phyloP scores from a whole-genome alignment of 92 coral and sea anemone genomes.

The Palythoa grandis region DNA sequence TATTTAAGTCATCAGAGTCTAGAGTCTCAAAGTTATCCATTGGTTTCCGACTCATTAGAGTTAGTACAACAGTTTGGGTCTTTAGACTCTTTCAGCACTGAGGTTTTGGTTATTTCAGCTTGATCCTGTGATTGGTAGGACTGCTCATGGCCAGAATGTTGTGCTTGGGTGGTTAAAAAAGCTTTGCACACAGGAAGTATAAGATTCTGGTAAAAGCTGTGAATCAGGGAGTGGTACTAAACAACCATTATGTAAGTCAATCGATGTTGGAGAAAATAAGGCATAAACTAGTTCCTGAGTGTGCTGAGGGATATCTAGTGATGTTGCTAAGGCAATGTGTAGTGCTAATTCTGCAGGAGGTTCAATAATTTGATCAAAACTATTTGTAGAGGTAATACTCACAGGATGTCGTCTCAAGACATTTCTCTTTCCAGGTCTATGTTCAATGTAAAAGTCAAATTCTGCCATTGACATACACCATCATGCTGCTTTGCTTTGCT shows the following conservation, averaged over 20 bases:
- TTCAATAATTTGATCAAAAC: slow-evolving; percentile 3
- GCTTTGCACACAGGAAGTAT: too few relatives aligned
- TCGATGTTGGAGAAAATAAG: too few relatives aligned
- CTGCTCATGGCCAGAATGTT: too few relatives aligned
- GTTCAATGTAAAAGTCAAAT: slow-evolving; percentile 59
- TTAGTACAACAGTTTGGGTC: not conserved
- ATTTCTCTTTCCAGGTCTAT: slow-evolving; percentile 48
- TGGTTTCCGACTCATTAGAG: not conserved
- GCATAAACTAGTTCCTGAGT: too few relatives aligned
- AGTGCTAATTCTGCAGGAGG: slow-evolving; percentile 49
- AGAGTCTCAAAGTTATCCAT: slow-evolving; percentile 41
- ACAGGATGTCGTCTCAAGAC: slow-evolving; percentile 50
- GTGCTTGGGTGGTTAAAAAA: too few relatives aligned
- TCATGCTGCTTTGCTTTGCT: slow-evolving; percentile 59
- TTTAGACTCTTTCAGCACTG: slow-evolving; percentile 11
- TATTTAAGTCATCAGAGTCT: slow-evolving; percentile 39
- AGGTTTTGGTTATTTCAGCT: too few relatives aligned
- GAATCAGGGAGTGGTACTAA: too few relatives aligned
- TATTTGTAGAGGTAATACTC: slow-evolving; percentile 8
- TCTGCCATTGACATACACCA: slow-evolving; percentile 69
- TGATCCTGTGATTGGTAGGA: too few relatives aligned
- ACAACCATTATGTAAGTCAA: too few relatives aligned
- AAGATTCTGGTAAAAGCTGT: too few relatives aligned
- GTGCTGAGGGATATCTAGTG: too few relatives aligned
- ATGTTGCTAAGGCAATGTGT: slow-evolving; percentile 40